These are phyloP conservation scores for Lucilia cuprina DNA, from an alignment of 1,140 invertebrate genomes.

Conservation along the genomic window DNA sequence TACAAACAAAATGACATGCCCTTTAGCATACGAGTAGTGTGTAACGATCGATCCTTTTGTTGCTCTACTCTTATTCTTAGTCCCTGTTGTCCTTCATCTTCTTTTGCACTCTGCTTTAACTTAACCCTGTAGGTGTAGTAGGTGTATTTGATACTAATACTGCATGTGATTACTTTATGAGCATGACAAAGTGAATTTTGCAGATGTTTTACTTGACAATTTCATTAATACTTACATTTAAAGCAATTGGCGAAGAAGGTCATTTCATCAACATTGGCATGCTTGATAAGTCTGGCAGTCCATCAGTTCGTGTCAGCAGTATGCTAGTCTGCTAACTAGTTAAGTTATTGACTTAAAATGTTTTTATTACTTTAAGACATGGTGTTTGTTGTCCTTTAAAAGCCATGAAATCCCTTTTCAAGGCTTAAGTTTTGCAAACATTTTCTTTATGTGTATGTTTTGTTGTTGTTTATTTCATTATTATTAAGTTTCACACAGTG, in stretches of 20 bases:
- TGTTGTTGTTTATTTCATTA: background rate
- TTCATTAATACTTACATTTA: background rate
- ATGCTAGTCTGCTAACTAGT: background rate
- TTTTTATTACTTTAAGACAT: background rate
- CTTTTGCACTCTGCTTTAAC: too few relatives aligned
- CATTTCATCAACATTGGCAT: background rate
- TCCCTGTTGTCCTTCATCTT: background rate
- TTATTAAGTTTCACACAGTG: constrained; percentile 3
- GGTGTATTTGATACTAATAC: constrained; percentile 21
- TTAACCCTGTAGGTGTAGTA: background rate
- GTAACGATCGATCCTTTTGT: background rate
- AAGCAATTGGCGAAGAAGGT: background rate
- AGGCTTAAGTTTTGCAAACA: constrained; percentile 30
- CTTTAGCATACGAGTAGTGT: background rate
- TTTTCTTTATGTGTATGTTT: background rate
- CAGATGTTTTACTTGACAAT: constrained; percentile 8
- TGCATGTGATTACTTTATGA: constrained; percentile 28
- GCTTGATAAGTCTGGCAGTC: background rate
- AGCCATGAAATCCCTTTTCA: constrained; percentile 16
- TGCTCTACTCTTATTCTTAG: background rate
- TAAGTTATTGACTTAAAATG: background rate
- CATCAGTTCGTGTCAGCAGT: background rate
- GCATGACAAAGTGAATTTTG: constrained; percentile 16
- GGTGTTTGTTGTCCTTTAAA: background rate
- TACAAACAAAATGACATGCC: background rate